These are phyloP conservation scores for Ceratina japonica DNA, from an alignment of 1,140 invertebrate species.

Conservation along the genomic window DNA sequence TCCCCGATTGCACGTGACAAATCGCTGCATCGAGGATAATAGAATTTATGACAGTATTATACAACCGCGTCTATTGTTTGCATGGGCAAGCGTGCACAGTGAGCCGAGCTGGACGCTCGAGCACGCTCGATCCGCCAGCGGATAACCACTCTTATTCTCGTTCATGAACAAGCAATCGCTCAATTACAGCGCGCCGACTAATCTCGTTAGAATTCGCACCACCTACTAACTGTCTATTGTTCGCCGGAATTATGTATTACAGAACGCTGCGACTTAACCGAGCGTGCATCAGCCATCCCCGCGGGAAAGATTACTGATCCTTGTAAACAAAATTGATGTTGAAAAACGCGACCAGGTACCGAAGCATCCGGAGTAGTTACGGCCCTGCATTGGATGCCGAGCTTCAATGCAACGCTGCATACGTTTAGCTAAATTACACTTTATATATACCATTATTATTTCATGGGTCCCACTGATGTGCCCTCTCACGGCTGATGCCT, in stretches of 20 bases:
- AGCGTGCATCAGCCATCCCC: too few relatives aligned
- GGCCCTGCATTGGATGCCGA: conserved; percentile 64
- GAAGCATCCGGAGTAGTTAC: conserved; percentile 54
- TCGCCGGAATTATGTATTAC: conserved; percentile 33
- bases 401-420: conserved; percentile 73
- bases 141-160: conserved; percentile 20
- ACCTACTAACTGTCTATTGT: conserved; percentile 42
- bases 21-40: conserved; percentile 54
- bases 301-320: not conserved
- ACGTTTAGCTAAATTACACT: conserved; percentile 78
- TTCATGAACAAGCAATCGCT: conserved; percentile 43
- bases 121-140: conserved; percentile 6
- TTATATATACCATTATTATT: conserved; percentile 77
- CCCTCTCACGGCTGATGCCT: conserved; percentile 68
- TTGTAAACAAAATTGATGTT: not conserved
- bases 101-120: conserved; percentile 17
- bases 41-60: conserved; percentile 56
- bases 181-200: conserved; percentile 53
- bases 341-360: not conserved
- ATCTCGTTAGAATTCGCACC: conserved; percentile 48
- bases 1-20: conserved; percentile 50
- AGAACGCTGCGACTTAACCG: not conserved
- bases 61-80: conserved; percentile 52
- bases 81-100: conserved; percentile 3
- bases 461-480: conserved; percentile 69